phyloP scores from a whole-genome alignment of 1,140 invertebrate genomes.

The Oscheius sp. region DNA sequence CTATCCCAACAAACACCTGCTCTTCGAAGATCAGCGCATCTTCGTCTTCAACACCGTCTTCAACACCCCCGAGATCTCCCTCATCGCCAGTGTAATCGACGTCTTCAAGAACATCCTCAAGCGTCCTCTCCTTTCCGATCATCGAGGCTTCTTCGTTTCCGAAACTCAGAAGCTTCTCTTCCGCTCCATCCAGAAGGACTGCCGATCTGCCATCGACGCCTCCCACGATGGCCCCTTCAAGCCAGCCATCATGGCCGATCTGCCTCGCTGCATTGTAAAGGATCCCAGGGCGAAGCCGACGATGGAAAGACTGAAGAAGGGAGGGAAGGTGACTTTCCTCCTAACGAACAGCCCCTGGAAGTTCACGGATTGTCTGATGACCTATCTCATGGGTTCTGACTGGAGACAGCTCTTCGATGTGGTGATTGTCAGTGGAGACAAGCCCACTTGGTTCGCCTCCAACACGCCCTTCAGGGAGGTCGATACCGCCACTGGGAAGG shows the following conservation, averaged over 20 bases:
- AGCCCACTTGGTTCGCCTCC: conserved; percentile 93
- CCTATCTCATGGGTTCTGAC: conserved; percentile 73
- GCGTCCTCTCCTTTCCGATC: neutral
- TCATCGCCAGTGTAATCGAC: conserved; percentile 88
- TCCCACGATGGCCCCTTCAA: conserved; percentile 68
- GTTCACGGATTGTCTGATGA: conserved; percentile 73
- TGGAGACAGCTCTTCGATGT: conserved; percentile 97
- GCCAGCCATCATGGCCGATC: conserved; percentile 79
- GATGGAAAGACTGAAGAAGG: conserved; percentile 78
- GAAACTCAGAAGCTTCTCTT: neutral
- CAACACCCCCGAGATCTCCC: conserved; percentile 93
- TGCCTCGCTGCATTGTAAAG: conserved; percentile 89
- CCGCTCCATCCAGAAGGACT: neutral
- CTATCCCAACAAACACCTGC: conserved; percentile 96
- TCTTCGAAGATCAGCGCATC: conserved; percentile 85
- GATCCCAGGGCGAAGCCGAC: conserved; percentile 85
- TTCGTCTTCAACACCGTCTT: conserved; percentile 96
- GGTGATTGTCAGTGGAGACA: conserved; percentile 91
- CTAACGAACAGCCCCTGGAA: conserved; percentile 94
- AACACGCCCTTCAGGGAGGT: conserved; percentile 92
- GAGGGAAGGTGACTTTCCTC: conserved; percentile 88
- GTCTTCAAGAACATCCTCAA: conserved; percentile 86
- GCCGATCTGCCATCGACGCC: neutral
- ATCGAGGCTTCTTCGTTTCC: neutral
- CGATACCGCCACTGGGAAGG: conserved; percentile 73